phyloP scores from a whole-genome alignment of 1,140 invertebrate species.

The Rhynchophorus ferrugineus region DNA sequence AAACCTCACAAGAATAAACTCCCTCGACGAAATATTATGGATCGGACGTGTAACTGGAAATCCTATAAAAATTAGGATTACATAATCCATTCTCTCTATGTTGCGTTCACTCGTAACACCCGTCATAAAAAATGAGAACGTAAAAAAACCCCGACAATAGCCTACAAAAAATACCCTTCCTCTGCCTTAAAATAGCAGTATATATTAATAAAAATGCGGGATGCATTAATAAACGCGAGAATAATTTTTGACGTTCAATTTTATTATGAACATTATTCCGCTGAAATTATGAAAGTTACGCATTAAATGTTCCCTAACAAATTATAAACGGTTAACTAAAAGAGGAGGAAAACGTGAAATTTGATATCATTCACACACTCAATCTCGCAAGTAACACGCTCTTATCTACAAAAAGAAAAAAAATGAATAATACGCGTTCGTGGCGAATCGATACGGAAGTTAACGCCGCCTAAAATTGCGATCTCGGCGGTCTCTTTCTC shows the following conservation, averaged over 20 bases:
- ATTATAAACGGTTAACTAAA: too few relatives aligned
- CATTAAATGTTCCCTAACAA: too few relatives aligned
- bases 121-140: not conserved
- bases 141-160: too few relatives aligned
- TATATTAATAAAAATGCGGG: too few relatives aligned
- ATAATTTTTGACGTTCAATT: too few relatives aligned
- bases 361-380: not conserved
- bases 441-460: not conserved
- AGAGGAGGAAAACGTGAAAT: too few relatives aligned
- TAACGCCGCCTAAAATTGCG: conserved; percentile 25
- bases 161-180: too few relatives aligned
- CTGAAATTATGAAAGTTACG: too few relatives aligned
- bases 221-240: too few relatives aligned
- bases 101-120: not conserved
- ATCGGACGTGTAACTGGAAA: conserved; percentile 13
- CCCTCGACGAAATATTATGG: conserved; percentile 12
- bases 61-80: conserved; percentile 26
- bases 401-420: conserved; percentile 17
- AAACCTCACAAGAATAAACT: conserved; percentile 2
- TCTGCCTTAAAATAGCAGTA: too few relatives aligned
- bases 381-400: not conserved
- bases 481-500: conserved; percentile 23
- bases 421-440: conserved; percentile 8
- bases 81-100: conserved; percentile 5
- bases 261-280: too few relatives aligned